Base-by-base conservation (phyloP, 2,113 vertebrate genomes). In the Platichthys stellatus region DNA sequence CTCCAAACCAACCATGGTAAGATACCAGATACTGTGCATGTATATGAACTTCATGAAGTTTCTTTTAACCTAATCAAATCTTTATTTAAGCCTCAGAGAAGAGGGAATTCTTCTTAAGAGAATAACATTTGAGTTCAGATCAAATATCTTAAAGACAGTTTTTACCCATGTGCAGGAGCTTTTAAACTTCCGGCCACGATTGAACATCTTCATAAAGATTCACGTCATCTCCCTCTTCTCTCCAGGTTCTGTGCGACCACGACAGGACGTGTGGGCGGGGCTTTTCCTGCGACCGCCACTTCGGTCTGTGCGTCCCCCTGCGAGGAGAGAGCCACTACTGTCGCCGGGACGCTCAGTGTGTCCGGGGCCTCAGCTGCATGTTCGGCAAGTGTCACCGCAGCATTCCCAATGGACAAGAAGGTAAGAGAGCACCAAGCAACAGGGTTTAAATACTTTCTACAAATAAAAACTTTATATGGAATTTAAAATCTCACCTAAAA, bases 321-420 rank as follows among this genome's bases (percentile, higher is more conserved):
- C 91, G 94, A 8, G 93, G 92, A 23, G 93, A 82, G 49, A 95
- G 96, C 0, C 94, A 95, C 2, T 96, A 91, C 90, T 97, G 96
- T 62, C 90, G 96, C 5, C 92, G 87, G 8, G 96, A 96, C 38
- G 69, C 93, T 0, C 96, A 97, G 88, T 97, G 96, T 40, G 89
- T 94, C 74, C 91, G 40, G 2, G 94, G 96, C 1, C 94, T 97
- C 35, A 91, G 90, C 90, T 97, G 96, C 90, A 96, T 96, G 92
- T 97, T 96, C 35, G 96, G 96, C 2, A 95, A 94, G 69, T 97
- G 96, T 85, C 95, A 96, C 38, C 91, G 90, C 82, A 95, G 94
- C 58, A 85, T 86, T 54, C 90, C 94, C 1, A 54, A 87, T 0
- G 95, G 96, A 26, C 94, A 95, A 31, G 95, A 96, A 80, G 96